Evolutionary conservation across 2,888 invertebrate species (phyloP), one percentile per base, ranked within the genome.

Genomic region (Hirtodrosophila alboralis): DNA sequence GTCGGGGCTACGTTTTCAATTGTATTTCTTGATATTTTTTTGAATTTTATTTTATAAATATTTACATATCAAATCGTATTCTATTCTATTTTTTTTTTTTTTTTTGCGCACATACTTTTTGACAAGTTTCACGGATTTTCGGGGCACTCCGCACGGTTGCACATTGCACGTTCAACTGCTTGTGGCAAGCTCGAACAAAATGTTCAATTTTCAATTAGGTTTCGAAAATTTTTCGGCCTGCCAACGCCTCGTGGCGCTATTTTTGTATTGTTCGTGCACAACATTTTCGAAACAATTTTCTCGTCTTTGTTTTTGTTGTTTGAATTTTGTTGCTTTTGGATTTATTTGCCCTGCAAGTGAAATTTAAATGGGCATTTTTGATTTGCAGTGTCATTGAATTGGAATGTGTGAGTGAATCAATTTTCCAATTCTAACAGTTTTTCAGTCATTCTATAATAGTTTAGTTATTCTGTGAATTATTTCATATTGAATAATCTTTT

Each of bases 251-350:
- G 72, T 71, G 65, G 60, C 75, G 62, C 77, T 78, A 81, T 78
- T 66, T 69, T 72, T 28, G 73, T 73, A 49, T 73, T 53, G 64
- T 51, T 65, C 64, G 61, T 62, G 64, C 70, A 81, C 78, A 75
- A 75, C n/a, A n/a, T 78, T 81, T 78, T 81, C 63, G 72, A 78
- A 80, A 80, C 62, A 59, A 58, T 78, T 79, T 70, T 73, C 54
- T 44, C 60, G 47, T 38, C 54, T 51, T 45, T 57, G n/a, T n/a
- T n/a, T n/a, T 41, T 33, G 33, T 41, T 41, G n/a, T 8, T 49
- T 33, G 45, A 27, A 16, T 7, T 44, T 43, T 10, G 16, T 12
- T 33, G 10, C 23, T 6, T 59, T 28, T 10, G 13, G 9, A 28
- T 23, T 27, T 7, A 5, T 1, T 30, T 67, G 53, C 49, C 18